Base-by-base conservation (phyloP, 53 echinoderm and acorn worm species). In the Actinopyga echinites region DNA sequence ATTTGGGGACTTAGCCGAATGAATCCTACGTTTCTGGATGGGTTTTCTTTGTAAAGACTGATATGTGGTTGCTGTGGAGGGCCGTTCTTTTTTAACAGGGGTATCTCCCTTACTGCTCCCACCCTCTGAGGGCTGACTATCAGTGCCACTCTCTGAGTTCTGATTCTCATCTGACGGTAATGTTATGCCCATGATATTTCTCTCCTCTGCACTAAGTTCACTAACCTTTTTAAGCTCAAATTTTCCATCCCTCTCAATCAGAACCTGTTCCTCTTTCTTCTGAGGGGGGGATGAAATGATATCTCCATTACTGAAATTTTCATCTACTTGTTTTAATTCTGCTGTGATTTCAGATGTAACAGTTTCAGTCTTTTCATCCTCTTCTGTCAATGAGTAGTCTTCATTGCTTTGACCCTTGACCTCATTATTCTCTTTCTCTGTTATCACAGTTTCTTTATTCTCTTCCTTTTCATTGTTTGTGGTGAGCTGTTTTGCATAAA, bases 171-270 rank as follows among this genome's bases (percentile, higher is more conserved):
- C 63, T 25, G 25, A 40, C 1, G 66, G 30, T 31, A 69, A 61
- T 4, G 43, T 45, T 45, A 95, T 30, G 26, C 96, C 96, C 85
- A 96, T 89, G 34, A 83, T 74, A 1, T 64, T 55, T 23, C 99
- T 83, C 37, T 99, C 99, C 59, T 91, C 89, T 29, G 87, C 71
- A 52, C 89, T 87, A 22, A 99, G 64, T 57, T 95, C 99, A 31
- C 85, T 75, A 15, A 95, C 95, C 64, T 75, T 89, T 28, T 95
- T 89, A 2, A 95, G 66, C 62, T 87, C 90, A 88, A 99, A 99
- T 67, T 99, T 99, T 5, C 99, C 99, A 56, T 92, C 89, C 56
- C 95, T 92, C 56, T 99, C 99, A 54, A 97, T 82, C 15, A 99
- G 74, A 4, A 99, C 79, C 65, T 79, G 77, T 33, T 92, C 91